Percentiles rank a stretch among this genome's conserved stretches.
phyloP scores from a whole-genome alignment of 2,888 invertebrate species.

The Pyrgus malvae region DNA sequence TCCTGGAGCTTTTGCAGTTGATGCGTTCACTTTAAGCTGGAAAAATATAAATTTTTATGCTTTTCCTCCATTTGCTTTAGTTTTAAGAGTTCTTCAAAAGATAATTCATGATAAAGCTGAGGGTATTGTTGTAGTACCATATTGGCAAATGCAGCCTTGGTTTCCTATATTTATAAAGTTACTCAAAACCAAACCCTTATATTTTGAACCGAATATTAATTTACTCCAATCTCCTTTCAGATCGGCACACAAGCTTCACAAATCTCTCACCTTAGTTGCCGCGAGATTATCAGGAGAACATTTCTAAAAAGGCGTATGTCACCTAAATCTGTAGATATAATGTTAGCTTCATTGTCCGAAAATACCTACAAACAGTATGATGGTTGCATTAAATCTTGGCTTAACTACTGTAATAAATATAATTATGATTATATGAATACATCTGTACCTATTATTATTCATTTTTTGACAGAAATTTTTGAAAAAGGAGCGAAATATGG shows the following conservation, averaged over 20 bases:
- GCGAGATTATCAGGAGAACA: slow-evolving; percentile 10
- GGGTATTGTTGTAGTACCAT: slow-evolving; percentile 32
- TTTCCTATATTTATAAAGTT: slow-evolving; percentile 7
- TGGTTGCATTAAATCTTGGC: slow-evolving; percentile 9
- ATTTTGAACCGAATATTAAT: slow-evolving; percentile 4
- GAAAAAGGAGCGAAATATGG: slow-evolving; percentile 6
- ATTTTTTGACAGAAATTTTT: neutral
- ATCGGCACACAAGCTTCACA: slow-evolving; percentile 3
- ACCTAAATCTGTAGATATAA: slow-evolving; percentile 14
- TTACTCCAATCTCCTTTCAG: slow-evolving; percentile 4
- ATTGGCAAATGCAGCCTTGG: slow-evolving; percentile 26
- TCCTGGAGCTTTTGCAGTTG: slow-evolving; percentile 13
- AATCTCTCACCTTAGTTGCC: slow-evolving; percentile 8
- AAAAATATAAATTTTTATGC: slow-evolving; percentile 25
- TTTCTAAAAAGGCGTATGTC: slow-evolving; percentile 3
- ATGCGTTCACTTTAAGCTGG: slow-evolving; percentile 30
- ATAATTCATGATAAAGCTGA: slow-evolving; percentile 25
- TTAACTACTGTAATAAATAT: slow-evolving; percentile 2
- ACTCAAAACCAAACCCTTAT: neutral
- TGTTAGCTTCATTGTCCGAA: slow-evolving; percentile 16
- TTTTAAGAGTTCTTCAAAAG: slow-evolving; percentile 24
- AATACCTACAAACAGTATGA: slow-evolving; percentile 23
- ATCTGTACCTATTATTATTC: slow-evolving; percentile 1
- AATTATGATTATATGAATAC: neutral
- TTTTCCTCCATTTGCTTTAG: slow-evolving; percentile 27